Conservation (phyloP, 1,140 invertebrate genomes). For the Zophobas morio region DNA sequence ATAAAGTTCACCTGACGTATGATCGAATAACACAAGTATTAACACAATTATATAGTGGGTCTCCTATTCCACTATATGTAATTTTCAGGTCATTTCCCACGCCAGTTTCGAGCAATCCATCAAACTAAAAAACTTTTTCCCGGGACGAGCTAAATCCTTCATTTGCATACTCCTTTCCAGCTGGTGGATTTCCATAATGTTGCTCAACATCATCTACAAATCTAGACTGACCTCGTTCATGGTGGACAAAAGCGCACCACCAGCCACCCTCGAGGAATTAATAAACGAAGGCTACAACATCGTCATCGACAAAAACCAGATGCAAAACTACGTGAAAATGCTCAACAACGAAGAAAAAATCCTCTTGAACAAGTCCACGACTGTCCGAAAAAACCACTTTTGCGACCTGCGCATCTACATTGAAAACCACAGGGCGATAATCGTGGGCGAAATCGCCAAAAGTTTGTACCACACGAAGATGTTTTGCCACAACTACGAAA, state of each 20-base stretch:
- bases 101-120: not conserved
- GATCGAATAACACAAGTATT: too few species aligned
- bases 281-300: not conserved
- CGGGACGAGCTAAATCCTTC: not conserved
- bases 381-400: not conserved
- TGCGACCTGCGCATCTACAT: not conserved
- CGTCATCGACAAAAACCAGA: not conserved
- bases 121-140: not conserved
- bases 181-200: not conserved
- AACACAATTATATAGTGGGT: too few species aligned
- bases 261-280: not conserved
- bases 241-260: not conserved
- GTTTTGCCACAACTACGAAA: not conserved
- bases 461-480: not conserved
- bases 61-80: not conserved
- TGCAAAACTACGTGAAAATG: slow-evolving; percentile 1
- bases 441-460: not conserved
- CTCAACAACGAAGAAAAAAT: not conserved
- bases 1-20: too few species aligned
- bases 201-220: not conserved
- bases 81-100: not conserved
- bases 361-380: not conserved
- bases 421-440: not conserved
- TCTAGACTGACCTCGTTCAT: not conserved
- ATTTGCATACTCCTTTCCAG: not conserved